phyloP scores from a whole-genome alignment of 2,797 vertebrate species.

The Phoxinus dragarum region DNA sequence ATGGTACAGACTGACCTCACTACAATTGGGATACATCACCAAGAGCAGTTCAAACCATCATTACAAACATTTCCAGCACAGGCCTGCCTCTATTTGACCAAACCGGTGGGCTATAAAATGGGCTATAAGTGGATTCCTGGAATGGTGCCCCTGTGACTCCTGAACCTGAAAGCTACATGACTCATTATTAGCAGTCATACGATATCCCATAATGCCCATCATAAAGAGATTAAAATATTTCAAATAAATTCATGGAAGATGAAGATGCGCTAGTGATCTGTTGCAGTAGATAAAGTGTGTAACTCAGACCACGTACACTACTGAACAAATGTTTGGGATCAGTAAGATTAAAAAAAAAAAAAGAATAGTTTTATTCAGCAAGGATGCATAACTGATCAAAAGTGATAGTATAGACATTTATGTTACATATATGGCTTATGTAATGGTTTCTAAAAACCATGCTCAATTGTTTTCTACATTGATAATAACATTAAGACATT shows the following conservation, averaged over 20 bases:
- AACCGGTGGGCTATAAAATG: constrained; percentile 4
- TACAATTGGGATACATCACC: too few relatives aligned
- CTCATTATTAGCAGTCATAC: not conserved
- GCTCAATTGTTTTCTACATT: not conserved
- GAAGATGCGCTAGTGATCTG: not conserved
- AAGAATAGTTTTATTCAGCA: not conserved
- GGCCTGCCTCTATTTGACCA: constrained; percentile 3
- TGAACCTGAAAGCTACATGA: constrained; percentile 2
- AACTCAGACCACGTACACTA: not conserved
- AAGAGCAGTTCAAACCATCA: not conserved
- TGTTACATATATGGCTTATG: too few relatives aligned
- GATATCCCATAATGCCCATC: not conserved
- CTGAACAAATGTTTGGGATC: not conserved
- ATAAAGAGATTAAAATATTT: not conserved
- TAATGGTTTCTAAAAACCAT: too few relatives aligned
- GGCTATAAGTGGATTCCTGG: constrained; percentile 11
- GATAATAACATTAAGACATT: too few relatives aligned
- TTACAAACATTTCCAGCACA: not conserved
- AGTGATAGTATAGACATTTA: not conserved
- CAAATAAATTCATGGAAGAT: not conserved
- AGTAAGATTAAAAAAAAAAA: not conserved
- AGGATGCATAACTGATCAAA: not conserved
- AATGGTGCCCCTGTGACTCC: constrained; percentile 14
- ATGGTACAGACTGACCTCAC: constrained; percentile 48
- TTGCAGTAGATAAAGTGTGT: not conserved